A percentile compares a stretch with the other conserved stretches of the same genome.
Evolutionary conservation across 2,797 vertebrate genomes (phyloP).

Genomic region (Macroramphosus scolopax): DNA sequence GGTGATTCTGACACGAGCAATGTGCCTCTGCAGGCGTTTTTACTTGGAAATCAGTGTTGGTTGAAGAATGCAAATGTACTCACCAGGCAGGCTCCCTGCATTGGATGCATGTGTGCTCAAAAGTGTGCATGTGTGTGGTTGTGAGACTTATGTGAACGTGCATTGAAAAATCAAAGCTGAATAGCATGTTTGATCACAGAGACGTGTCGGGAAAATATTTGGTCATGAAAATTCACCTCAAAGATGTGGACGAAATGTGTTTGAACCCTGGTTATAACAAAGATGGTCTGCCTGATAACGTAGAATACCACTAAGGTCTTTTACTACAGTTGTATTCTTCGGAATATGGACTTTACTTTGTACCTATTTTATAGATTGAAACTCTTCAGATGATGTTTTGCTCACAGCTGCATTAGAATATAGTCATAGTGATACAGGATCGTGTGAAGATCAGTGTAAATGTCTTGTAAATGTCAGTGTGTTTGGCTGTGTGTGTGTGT

Average conservation of each 20-base stretch:
- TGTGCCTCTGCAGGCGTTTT: constrained; percentile 36
- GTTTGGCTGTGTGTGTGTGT: constrained; percentile 3
- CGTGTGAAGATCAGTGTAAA: constrained; percentile 7
- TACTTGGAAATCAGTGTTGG: constrained; percentile 65
- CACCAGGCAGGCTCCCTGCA: constrained; percentile 7
- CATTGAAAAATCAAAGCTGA: constrained; percentile 2
- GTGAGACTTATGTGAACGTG: neutral
- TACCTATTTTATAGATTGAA: too few relatives aligned
- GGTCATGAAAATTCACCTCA: too few relatives aligned
- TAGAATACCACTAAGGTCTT: too few relatives aligned
- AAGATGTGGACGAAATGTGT: too few relatives aligned
- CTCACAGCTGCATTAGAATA: neutral
- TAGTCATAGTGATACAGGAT: constrained; percentile 12
- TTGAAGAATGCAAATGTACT: constrained; percentile 61
- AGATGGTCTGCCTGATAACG: too few relatives aligned
- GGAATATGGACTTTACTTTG: too few relatives aligned
- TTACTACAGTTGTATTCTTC: too few relatives aligned
- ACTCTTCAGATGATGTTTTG: too few relatives aligned
- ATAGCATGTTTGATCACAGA: too few relatives aligned
- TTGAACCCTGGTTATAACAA: too few relatives aligned
- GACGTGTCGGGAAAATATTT: too few relatives aligned
- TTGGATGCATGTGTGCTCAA: constrained; percentile 4
- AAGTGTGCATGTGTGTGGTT: constrained; percentile 7
- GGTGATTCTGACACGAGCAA: constrained; percentile 7
- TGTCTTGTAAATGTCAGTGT: constrained; percentile 13